Base-by-base conservation (phyloP, 1,140 invertebrate genomes). In the Ooceraea biroi region DNA sequence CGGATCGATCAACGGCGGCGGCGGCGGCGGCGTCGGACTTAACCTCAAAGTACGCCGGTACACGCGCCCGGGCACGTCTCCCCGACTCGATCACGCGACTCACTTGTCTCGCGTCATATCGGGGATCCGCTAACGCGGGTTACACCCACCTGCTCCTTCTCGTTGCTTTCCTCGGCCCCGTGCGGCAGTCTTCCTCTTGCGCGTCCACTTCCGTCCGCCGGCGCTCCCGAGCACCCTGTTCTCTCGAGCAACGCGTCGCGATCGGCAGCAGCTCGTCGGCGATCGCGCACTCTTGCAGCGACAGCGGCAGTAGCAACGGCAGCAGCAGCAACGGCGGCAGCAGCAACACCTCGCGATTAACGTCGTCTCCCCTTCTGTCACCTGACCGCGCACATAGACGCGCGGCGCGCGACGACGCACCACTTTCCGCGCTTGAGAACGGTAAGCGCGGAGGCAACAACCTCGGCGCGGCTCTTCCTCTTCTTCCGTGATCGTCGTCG, bases 61-160 rank as follows among this genome's bases (percentile, higher is more conserved):
- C 82, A 71, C 87, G 61, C 66, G 68, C 7, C 36, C 60, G 71
- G 82, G 82, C 58, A 69, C 57, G 63, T 50, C 65, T 25, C 36
- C 50, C 19, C 41, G 19, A 60, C 36, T 36, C 36, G 19, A 55
- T 19, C 52, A 46, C 52, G 30, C 76, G 61, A 65, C n/a, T 22
- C 48, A 17, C 41, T 1, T 50, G 22, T 1, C 36, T 36, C 36
- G 22, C 8, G 27, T 61, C 5, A 19, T n/a, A 14, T 19, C n/a
- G 3, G n/a, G 69, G 50, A 44, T 72, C 25, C 17, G 7, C 36
- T 22, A 17, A 46, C 3, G 19, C 58, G 48, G 78, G 82, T 83
- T 73, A 86, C 85, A 91, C 90, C 85, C 88, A 91, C 90, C 90
- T 91, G 89, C 52, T 90, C 82, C 61, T 71, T 48, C 72, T 73